Percentiles rank a stretch among this genome's conserved stretches.
phyloP scores from a whole-genome alignment of 2,888 invertebrate genomes.

The Trichacis sp. region DNA sequence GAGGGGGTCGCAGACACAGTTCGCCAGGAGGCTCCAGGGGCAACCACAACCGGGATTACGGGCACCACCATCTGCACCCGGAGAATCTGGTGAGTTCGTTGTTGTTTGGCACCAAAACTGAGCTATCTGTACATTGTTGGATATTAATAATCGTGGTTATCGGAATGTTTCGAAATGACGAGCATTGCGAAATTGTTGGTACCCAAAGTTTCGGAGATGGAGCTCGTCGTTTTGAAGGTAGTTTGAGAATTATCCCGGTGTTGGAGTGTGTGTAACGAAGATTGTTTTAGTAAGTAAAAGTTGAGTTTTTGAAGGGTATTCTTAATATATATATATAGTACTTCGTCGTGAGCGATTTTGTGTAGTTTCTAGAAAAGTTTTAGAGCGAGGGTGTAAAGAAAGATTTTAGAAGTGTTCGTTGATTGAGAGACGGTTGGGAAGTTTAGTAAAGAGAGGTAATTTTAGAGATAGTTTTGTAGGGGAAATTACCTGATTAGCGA shows the following conservation, averaged over 20 bases:
- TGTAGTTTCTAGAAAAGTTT: not conserved
- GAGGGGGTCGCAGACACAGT: constrained; percentile 77
- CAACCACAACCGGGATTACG: constrained; percentile 73
- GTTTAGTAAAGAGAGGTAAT: not conserved
- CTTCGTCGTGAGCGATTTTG: no score
- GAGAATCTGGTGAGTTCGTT: constrained; percentile 67
- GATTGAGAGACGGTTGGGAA: not conserved
- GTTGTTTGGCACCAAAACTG: no score
- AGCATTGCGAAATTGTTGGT: no score
- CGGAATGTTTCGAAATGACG: constrained; percentile 3
- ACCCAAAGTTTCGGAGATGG: not conserved
- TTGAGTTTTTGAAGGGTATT: constrained; percentile 17
- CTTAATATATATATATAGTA: constrained; percentile 6
- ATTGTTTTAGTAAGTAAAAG: constrained; percentile 25
- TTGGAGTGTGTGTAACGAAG: constrained; percentile 24
- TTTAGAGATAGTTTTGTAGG: no score
- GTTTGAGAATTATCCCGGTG: not conserved
- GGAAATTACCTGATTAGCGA: no score
- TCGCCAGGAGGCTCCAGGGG: constrained; percentile 79
- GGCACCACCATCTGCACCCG: constrained; percentile 62
- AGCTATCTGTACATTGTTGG: not conserved
- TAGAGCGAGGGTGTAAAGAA: not conserved
- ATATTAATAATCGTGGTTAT: not conserved
- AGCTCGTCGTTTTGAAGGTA: not conserved
- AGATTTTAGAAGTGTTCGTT: not conserved